Evolutionary conservation across 2,888 invertebrate genomes (phyloP), one percentile per base, ranked within the genome.

Genomic region (Drosophila kuntzei): DNA sequence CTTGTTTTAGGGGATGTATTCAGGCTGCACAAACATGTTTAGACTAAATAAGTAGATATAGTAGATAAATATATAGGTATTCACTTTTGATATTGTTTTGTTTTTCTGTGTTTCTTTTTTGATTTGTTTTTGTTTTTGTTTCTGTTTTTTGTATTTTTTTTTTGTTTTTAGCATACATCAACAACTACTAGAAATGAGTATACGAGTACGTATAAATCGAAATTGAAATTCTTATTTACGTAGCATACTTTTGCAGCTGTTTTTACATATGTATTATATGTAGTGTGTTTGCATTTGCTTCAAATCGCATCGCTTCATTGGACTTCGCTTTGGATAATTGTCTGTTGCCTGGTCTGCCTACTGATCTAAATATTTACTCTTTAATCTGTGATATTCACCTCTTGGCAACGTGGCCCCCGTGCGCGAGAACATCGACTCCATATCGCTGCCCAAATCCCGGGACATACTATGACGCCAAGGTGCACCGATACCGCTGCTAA

Each of bases 361-460:
- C 73, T 91, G 86, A 89, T 91, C 91, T 89, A 92, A 85, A 91
- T 91, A 92, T 92, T 92, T 92, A 89, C 90, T 92, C 90, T 92
- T 92, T 91, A 92, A 90, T 92, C 91, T 92, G 89, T 90, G 91
- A 92, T 92, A 92, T 92, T 95, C 94, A 96, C 96, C 96, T 94
- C 95, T 93, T 79, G 96, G 95, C 93, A 95, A 93, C 83, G 94
- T 93, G 89, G 94, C 92, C 79, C 92, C 92, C 27, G 92, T 91
- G 74, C 93, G 94, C 90, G 93, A 94, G 93, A 95, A 95, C 93
- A 95, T 95, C 64, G 95, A 95, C 89, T 96, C 95, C 92, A 95
- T 95, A 90, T 96, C 95, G 50, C 95, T 94, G 88, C 95, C 94
- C 90, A 95, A 91, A 90, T 96, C 96, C 83, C 96, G 94, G 74